phyloP scores from a whole-genome alignment of 2,888 invertebrate genomes.

The Orthonychiurus folsomi region DNA sequence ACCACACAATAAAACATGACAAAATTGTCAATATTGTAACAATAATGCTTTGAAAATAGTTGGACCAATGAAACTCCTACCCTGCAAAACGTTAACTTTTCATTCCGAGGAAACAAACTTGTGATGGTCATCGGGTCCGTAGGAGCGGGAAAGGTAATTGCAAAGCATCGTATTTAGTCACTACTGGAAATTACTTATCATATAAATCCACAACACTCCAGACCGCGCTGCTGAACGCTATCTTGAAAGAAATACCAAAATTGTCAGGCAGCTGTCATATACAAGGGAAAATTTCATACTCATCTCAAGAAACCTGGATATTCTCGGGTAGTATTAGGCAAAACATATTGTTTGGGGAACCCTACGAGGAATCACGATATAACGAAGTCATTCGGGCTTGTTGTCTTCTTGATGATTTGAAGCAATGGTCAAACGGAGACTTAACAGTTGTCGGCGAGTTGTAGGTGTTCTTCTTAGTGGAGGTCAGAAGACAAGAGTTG shows the following conservation, averaged over 20 bases:
- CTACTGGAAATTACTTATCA: too few species aligned
- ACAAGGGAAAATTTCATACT: constrained; percentile 31
- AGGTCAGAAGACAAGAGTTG: constrained; percentile 75
- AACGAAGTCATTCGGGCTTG: constrained; percentile 19
- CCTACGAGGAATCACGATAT: constrained; percentile 23
- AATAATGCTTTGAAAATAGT: too few species aligned
- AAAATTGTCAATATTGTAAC: too few species aligned
- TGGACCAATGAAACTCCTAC: constrained; percentile 20
- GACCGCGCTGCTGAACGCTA: constrained; percentile 32
- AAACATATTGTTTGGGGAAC: constrained; percentile 32
- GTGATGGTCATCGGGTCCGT: constrained; percentile 31
- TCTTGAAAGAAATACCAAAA: constrained; percentile 32
- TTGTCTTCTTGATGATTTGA: constrained; percentile 27
- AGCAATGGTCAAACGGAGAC: constrained; percentile 27
- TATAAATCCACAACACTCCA: too few species aligned
- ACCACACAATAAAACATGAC: too few species aligned
- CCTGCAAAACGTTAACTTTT: constrained; percentile 13
- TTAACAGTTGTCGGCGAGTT: constrained; percentile 28
- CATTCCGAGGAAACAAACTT: constrained; percentile 26
- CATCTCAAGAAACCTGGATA: constrained; percentile 37
- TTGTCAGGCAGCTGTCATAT: constrained; percentile 22
- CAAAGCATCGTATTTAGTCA: too few species aligned
- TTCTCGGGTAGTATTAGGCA: constrained; percentile 32
- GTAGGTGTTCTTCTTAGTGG: constrained; percentile 55
- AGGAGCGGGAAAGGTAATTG: constrained; percentile 27